phyloP scores from a whole-genome alignment of 2,888 invertebrate genomes.

The Agrotis puta region DNA sequence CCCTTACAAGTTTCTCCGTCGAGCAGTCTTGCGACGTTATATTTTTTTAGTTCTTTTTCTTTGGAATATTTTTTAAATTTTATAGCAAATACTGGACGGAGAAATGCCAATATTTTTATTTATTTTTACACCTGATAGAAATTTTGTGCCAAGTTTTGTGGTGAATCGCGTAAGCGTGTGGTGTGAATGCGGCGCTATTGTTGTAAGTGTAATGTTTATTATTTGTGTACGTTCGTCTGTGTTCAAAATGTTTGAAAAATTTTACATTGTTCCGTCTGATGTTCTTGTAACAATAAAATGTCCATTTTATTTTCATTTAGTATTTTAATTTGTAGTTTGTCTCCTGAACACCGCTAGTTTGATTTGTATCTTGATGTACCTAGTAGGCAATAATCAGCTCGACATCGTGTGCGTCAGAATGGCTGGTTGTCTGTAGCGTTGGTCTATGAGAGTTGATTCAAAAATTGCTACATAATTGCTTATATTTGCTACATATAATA shows the following conservation, averaged over 20 bases:
- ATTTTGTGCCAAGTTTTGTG: slow-evolving; percentile 68
- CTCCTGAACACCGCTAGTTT: background rate
- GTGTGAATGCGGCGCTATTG: slow-evolving; percentile 72
- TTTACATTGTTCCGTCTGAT: slow-evolving; percentile 75
- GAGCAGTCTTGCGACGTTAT: slow-evolving; percentile 79
- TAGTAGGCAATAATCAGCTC: too few relatives aligned
- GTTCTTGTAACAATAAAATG: slow-evolving; percentile 79
- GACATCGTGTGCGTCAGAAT: too few relatives aligned
- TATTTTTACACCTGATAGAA: slow-evolving; percentile 58
- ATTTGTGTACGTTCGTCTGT: slow-evolving; percentile 74
- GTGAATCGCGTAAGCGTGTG: slow-evolving; percentile 70
- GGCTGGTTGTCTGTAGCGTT: too few relatives aligned
- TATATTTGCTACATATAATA: too few relatives aligned
- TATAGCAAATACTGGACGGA: slow-evolving; percentile 80
- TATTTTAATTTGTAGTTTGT: slow-evolving; percentile 40
- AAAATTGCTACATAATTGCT: too few relatives aligned
- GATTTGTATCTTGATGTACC: too few relatives aligned
- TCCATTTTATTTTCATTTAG: slow-evolving; percentile 61
- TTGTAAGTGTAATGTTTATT: slow-evolving; percentile 86
- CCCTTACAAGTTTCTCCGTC: slow-evolving; percentile 74
- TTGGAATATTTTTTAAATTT: slow-evolving; percentile 73
- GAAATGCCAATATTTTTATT: slow-evolving; percentile 64
- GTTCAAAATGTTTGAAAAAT: slow-evolving; percentile 77
- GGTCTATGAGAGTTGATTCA: too few relatives aligned
- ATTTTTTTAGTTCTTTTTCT: slow-evolving; percentile 59